Base-by-base conservation (phyloP, 2,888 invertebrate species). In the Ophion ellenae region DNA sequence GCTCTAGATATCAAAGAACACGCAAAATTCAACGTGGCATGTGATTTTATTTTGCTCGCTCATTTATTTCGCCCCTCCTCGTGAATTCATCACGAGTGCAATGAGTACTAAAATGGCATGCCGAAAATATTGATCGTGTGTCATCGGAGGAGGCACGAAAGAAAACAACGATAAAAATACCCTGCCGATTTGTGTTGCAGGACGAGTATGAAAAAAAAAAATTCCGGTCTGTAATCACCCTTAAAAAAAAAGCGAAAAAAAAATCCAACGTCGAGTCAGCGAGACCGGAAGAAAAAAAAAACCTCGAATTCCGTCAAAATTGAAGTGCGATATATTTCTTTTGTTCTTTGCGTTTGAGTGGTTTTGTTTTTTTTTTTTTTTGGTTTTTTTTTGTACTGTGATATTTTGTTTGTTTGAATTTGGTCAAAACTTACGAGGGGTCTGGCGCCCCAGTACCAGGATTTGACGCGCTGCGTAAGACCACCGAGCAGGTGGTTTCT, bases 401-500 rank as follows among this genome's bases (percentile, higher is more conserved):
- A 20, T 20, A 24, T 20, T 61, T 61, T 61, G n/a, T 61, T 61
- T 24, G 73, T 78, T 45, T 53, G 64, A 74, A 67, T 77, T 77
- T 84, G 57, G 20, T 59, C 75, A 94, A 94, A 96, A 98, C 98
- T 98, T 98, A 98, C 98, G 96, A 98, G 97, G 97, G 98, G 98
- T 96, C 97, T 97, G 94, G 94, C 93, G 96, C 98, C 98, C 98
- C 98, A 98, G 97, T 98, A 98, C 98, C 98, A 98, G 96, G 98
- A 98, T 96, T 98, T 98, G 96, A 98, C 97, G 97, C 97, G 97
- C 97, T 98, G 97, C 96, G 98, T 98, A 96, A 97, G 97, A 96
- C 98, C 98, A 96, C 97, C 98, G 96, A 98, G 97, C 85, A 94
- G 90, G 96, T 97, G 97, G 96, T 97, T 97, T 95, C 97, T 97